A percentile compares a stretch with the other conserved stretches of the same genome.
Evolutionary conservation across 2,888 invertebrate genomes (phyloP).

Genomic region (Sphinx pinastri): DNA sequence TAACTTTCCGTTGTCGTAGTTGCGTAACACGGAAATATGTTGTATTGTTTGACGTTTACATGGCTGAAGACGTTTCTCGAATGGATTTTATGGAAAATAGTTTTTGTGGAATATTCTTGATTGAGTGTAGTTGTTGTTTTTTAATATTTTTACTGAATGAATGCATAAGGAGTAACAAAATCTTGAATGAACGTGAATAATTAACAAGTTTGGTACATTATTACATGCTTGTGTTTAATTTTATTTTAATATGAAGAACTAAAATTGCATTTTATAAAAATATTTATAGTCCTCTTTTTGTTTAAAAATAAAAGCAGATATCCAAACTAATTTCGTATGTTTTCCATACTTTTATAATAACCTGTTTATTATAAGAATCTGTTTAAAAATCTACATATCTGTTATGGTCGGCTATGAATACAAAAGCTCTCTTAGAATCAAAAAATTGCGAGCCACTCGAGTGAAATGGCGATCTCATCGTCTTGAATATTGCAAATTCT

Average conservation of each 20-base stretch:
- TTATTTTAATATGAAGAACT: too few species aligned
- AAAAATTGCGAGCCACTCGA: slow-evolving; percentile 7
- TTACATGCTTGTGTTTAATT: too few species aligned
- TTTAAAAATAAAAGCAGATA: too few species aligned
- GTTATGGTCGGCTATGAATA: neutral
- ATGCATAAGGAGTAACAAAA: too few species aligned
- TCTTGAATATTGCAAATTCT: slow-evolving; percentile 56
- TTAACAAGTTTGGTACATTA: too few species aligned
- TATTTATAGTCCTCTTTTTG: too few species aligned
- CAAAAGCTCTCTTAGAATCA: slow-evolving; percentile 11
- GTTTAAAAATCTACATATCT: neutral
- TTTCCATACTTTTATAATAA: neutral
- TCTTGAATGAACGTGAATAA: too few species aligned
- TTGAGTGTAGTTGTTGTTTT: neutral
- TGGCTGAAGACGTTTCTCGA: neutral
- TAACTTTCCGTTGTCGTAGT: slow-evolving; percentile 7
- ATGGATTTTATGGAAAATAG: neutral
- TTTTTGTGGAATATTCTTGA: neutral
- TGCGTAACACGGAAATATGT: neutral
- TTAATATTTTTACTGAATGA: too few species aligned
- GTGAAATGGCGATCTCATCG: slow-evolving; percentile 43
- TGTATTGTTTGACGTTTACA: slow-evolving; percentile 3
- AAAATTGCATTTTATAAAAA: too few species aligned
- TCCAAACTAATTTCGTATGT: too few species aligned
- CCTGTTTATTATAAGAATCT: neutral